Evolutionary conservation across 2,113 vertebrate species (phyloP), one percentile per base, ranked within the genome.

Genomic region (Entosphenus tridentatus): DNA sequence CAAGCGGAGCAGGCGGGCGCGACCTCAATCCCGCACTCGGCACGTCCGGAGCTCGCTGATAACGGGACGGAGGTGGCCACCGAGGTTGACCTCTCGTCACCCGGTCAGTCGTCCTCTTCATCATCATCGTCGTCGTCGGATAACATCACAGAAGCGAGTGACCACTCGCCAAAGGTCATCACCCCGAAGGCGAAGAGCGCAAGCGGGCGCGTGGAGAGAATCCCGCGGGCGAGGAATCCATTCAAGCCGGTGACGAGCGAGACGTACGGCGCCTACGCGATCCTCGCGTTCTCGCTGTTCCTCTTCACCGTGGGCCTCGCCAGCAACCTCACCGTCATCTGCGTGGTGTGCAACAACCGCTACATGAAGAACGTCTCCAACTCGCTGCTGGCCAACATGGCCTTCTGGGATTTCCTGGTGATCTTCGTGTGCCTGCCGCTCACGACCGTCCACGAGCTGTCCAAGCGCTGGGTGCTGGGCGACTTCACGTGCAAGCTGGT

Each of bases 361-460:
- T 93, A 92, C 77, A 91, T 95, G 89, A 80, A 89, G 78, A 97
- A 88, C 79, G 89, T 96, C 78, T 97, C 93, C 72, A 95, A 95
- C 77, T 93, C 93, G 1, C 82, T 97, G 69, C 77, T 97, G 75
- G 93, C 93, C 77, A 97, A 88, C 75, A 77, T 97, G 70, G 93
- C 93, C 57, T 84, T 97, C 73, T 97, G 93, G 93, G 93, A 97
- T 74, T 97, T 97, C 73, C 72, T 88, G 57, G 80, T 90, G 71
- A 75, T 92, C 76, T 96, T 97, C 77, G 89, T 96, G 80, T 96
- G 93, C 73, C 77, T 97, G 72, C 93, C 93, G 2, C 79, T 97
- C 14, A 91, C 96, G 70, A 81, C 89, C 73, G 95, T 96, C 70
- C 91, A 93, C 67, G 85, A 86, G 74, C 82, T 97, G 71, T 92